Evolutionary conservation across 2,113 vertebrate species (phyloP), one percentile per base, ranked within the genome.

Genomic region (Mus pahari): DNA sequence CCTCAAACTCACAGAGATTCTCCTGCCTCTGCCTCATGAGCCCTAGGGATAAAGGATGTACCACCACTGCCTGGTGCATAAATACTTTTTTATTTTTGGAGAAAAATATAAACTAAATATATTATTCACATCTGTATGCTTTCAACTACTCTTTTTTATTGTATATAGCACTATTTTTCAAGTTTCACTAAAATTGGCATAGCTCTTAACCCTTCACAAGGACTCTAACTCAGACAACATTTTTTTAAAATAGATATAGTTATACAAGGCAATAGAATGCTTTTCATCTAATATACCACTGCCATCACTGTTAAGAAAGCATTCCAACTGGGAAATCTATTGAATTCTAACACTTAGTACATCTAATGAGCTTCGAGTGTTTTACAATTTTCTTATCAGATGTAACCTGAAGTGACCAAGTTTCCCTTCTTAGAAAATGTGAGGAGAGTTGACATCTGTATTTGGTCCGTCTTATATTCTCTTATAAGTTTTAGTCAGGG

Each of bases 91-190:
- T n/a, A 48, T 84, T 83, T 91, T 36, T 92, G 11, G 19, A 68
- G 19, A 95, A 94, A 3, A 95, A 70, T 86, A 95, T 71, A 91
- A 90, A 66, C 3, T 45, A 91, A 95, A 79, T 79, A n/a, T 33
- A 33, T 79, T 62, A 83, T 71, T 89, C 16, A 91, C 26, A 93
- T 79, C 24, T 2, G 20, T 97, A 77, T 68, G 77, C 39, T 92
- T 64, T 90, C 92, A 88, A 33, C 33, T 89, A 64, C 48, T 60
- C 22, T 82, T 73, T 58, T 26, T 64, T 62, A 73, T 88, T 94
- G 24, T 89, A 55, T 20, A 58, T 71, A 58, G 42, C 73, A 64
- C 12, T 64, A 1, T 48, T 79, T 88, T 70, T 39, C 60, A 90
- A 81, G 24, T 79, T 81, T 92, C 10, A 70, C 62, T 74, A 87